Base-by-base conservation (phyloP, 2,888 invertebrate species). In the Thumatha senex region DNA sequence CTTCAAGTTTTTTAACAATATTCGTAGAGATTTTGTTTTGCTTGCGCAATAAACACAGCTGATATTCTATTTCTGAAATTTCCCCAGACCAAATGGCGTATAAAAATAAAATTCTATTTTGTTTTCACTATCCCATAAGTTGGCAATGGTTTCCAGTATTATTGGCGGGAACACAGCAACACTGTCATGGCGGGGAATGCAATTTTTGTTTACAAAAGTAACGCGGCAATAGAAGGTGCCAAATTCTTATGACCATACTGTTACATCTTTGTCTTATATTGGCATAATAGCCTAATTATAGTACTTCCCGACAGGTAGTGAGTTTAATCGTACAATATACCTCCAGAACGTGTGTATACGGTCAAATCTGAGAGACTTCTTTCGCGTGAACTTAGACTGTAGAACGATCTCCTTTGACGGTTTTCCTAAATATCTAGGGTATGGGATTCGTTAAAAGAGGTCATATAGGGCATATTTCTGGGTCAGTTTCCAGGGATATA, bases 81-180 rank as follows among this genome's bases (percentile, higher is more conserved):
- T 55, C 12, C 43, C 49, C 50, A 46, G 50, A 40, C 24, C 7
- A 29, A 12, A 7, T 47, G 9, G 7, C 31, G 15, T 43, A 46
- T 56, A 51, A 68, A 63, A 66, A 59, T 58, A 63, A 53, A 54
- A 31, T 42, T 40, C 31, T 54, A 50, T 61, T 50, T 42, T 56
- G 48, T 39, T 33, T 9, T 13, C 18, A 18, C n/a, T 51, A 48
- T 63, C 51, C 51, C 47, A 15, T 18, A 55, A 42, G 41, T 63
- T 65, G 64, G 64, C 64, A 66, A 44, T 51, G 14, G 15, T 15
- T 51, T 54, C 39, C 49, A 14, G 39, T 12, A 45, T 51, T 43
- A 42, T 54, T 62, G 53, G 66, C 66, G 63, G 63, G 66, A 63
- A 56, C 61, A 66, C 61, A 61, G 63, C 65, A 53, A 54, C 43